Evolutionary conservation across 2,797 vertebrate species (phyloP).

Genomic region (Urosaurus nigricauda): DNA sequence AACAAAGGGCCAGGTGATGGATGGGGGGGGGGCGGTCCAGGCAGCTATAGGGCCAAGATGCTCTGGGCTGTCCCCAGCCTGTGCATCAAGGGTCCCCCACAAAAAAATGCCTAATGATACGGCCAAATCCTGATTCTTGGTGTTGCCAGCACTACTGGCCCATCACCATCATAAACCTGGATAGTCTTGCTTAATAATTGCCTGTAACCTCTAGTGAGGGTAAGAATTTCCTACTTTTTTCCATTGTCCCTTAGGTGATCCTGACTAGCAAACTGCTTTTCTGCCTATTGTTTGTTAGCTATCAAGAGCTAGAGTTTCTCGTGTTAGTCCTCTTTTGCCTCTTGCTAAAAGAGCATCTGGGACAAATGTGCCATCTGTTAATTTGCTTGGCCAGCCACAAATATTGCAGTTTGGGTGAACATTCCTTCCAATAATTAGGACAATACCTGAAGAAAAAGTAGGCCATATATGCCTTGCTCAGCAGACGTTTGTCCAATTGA

Average conservation of each 20-base stretch:
- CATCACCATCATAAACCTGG: background rate
- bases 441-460: conserved; percentile 11
- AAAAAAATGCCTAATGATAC: background rate
- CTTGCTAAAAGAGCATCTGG: background rate
- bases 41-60: too few relatives aligned
- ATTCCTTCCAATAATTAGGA: conserved; percentile 42
- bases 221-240: background rate
- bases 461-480: background rate
- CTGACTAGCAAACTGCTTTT: background rate
- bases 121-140: background rate
- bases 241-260: background rate
- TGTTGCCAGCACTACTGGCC: background rate
- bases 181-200: background rate
- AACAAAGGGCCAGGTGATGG: too few relatives aligned
- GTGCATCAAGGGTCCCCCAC: too few relatives aligned
- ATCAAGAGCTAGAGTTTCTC: background rate
- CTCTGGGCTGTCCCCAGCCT: too few relatives aligned
- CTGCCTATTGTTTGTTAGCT: background rate
- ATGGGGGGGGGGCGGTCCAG: too few relatives aligned
- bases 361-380: background rate
- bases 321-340: background rate
- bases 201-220: too few relatives aligned
- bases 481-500: conserved; percentile 60
- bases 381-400: conserved; percentile 30
- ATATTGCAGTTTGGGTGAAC: background rate